Percentiles rank a stretch among this genome's conserved stretches.
Evolutionary conservation across 2,888 invertebrate genomes (phyloP).

Genomic region (Bursaphelenchus okinawaensis): DNA sequence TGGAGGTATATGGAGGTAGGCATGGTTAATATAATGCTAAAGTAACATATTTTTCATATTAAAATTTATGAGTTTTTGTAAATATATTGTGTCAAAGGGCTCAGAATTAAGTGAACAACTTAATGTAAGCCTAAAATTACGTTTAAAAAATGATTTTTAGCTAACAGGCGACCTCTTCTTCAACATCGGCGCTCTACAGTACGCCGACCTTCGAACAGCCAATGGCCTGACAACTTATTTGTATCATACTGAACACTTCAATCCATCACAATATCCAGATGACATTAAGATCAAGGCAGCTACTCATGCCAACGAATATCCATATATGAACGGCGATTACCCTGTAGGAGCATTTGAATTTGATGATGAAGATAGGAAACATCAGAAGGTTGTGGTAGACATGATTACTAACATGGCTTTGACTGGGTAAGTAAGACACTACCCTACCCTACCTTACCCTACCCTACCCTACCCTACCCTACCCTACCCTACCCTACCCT

Average conservation of each 20-base stretch:
- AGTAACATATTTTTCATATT: too few species aligned
- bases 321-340: slow-evolving; percentile 26
- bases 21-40: too few species aligned
- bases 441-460: not conserved
- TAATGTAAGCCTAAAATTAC: not conserved
- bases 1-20: slow-evolving; percentile 10
- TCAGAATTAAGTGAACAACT: not conserved
- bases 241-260: slow-evolving; percentile 27
- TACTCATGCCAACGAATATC: slow-evolving; percentile 24
- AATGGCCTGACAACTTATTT: slow-evolving; percentile 18
- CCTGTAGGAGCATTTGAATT: slow-evolving; percentile 29
- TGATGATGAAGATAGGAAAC: slow-evolving; percentile 13
- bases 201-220: slow-evolving; percentile 15
- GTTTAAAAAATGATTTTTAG: too few species aligned
- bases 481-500: too few species aligned
- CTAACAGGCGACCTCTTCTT: slow-evolving; percentile 28
- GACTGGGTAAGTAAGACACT: slow-evolving; percentile 7
- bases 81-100: too few species aligned
- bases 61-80: too few species aligned
- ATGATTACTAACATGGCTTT: slow-evolving; percentile 4
- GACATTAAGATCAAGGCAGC: slow-evolving; percentile 19
- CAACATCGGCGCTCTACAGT: slow-evolving; percentile 22
- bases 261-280: slow-evolving; percentile 19
- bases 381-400: slow-evolving; percentile 9
- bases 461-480: too few species aligned